Percentiles rank a stretch among this genome's conserved stretches.
Conservation (phyloP, 2,113 vertebrate genomes). For the Crotophaga sulcirostris region DNA sequence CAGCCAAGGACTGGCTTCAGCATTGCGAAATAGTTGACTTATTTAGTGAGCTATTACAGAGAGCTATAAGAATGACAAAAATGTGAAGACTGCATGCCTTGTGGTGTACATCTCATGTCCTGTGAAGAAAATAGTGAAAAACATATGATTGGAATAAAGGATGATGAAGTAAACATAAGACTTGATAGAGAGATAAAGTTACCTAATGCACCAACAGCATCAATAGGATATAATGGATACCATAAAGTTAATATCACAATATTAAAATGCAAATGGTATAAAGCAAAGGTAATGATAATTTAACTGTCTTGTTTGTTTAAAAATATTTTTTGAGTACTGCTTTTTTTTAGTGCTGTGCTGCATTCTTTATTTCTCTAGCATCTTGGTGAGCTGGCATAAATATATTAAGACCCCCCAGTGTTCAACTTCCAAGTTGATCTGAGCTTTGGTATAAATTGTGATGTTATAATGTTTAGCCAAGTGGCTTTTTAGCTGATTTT, state of each 20-base stretch:
- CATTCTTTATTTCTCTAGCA: neutral
- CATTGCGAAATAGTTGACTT: neutral
- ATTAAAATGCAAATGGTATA: neutral
- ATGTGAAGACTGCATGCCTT: neutral
- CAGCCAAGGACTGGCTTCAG: neutral
- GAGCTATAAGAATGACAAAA: neutral
- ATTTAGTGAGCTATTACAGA: neutral
- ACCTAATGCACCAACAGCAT: neutral
- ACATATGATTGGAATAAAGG: neutral
- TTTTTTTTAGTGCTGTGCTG: neutral
- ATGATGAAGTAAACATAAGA: neutral
- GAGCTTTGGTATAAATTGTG: neutral
- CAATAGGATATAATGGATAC: neutral
- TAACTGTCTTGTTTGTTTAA: neutral
- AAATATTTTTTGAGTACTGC: neutral
- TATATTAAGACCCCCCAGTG: neutral
- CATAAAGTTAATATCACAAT: neutral
- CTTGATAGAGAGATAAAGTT: neutral
- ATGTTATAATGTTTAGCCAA: neutral
- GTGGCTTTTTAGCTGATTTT: neutral
- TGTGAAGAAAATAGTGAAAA: neutral
- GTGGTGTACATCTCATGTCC: neutral
- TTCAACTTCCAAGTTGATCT: conserved; percentile 32
- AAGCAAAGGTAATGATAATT: neutral
- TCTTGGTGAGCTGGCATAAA: neutral